A percentile compares a stretch with the other conserved stretches of the same genome.
These are phyloP conservation scores for Chelonus formosanus DNA, from an alignment of 2,888 invertebrate genomes.

Conservation along the genomic window DNA sequence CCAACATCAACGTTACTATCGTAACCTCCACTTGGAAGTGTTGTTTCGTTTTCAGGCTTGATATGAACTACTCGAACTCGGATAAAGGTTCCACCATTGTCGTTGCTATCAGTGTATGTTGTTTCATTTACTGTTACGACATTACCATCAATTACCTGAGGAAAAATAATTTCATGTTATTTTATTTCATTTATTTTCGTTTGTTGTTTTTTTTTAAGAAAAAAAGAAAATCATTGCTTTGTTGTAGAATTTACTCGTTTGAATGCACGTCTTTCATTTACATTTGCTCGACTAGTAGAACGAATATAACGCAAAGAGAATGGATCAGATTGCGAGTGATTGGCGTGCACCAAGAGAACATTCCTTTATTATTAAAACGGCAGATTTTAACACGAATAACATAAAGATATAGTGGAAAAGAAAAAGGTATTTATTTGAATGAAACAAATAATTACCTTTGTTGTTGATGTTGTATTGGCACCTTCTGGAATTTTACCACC, in stretches of 20 bases:
- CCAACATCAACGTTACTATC: conserved; percentile 32
- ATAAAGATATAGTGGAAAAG: neutral
- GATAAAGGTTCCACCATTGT: conserved; percentile 59
- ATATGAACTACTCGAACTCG: conserved; percentile 67
- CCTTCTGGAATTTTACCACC: conserved; percentile 53
- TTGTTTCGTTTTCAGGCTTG: conserved; percentile 58
- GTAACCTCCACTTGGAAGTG: conserved; percentile 16
- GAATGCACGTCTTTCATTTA: conserved; percentile 2
- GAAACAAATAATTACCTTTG: conserved; percentile 51
- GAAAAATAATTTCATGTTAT: conserved; percentile 18
- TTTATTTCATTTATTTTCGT: too few relatives aligned
- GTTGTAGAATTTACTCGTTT: neutral
- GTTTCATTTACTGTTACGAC: conserved; percentile 69
- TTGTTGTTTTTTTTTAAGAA: neutral
- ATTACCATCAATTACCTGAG: conserved; percentile 68
- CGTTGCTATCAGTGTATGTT: conserved; percentile 65
- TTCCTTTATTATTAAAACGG: conserved; percentile 11
- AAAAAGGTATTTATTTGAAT: neutral
- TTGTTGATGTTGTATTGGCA: conserved; percentile 58
- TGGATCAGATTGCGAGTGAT: conserved; percentile 36
- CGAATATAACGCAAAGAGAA: conserved; percentile 39
- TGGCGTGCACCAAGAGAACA: conserved; percentile 28
- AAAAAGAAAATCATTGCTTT: conserved; percentile 22
- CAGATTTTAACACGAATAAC: neutral
- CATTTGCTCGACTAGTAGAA: conserved; percentile 15